phyloP scores from a whole-genome alignment of 2,113 vertebrate genomes.

The Elachura formosa region DNA sequence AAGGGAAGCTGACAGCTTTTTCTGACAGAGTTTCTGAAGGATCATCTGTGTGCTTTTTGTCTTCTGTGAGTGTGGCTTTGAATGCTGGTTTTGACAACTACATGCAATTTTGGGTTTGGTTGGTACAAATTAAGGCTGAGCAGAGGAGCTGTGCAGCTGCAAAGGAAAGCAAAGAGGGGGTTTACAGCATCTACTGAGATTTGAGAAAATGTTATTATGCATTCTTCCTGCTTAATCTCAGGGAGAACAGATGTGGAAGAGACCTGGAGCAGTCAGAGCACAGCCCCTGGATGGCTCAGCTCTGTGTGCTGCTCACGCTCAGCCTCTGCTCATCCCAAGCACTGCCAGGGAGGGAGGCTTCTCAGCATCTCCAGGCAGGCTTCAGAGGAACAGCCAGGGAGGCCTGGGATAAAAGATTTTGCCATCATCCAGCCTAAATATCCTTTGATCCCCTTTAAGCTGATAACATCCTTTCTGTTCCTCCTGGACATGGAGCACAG shows the following conservation, averaged over 20 bases:
- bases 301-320: background rate
- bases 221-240: background rate
- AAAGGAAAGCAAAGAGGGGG: background rate
- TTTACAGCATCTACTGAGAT: background rate
- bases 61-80: conserved; percentile 1
- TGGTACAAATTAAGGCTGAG: background rate
- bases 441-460: conserved; percentile 38
- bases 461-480: conserved; percentile 23
- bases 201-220: background rate
- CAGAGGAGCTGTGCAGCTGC: conserved; percentile 25
- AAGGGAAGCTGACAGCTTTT: background rate
- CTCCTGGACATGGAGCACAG: background rate
- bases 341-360: background rate
- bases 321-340: background rate
- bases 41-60: background rate
- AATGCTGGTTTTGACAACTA: background rate
- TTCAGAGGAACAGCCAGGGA: background rate
- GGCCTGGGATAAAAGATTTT: background rate
- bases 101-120: conserved; percentile 20
- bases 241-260: background rate
- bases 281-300: background rate
- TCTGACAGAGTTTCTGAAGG: background rate
- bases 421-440: conserved; percentile 11
- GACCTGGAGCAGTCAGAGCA: background rate
- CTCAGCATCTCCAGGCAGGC: background rate